phyloP scores from a whole-genome alignment of 2,113 vertebrate genomes.

The Cyprinus carpio region DNA sequence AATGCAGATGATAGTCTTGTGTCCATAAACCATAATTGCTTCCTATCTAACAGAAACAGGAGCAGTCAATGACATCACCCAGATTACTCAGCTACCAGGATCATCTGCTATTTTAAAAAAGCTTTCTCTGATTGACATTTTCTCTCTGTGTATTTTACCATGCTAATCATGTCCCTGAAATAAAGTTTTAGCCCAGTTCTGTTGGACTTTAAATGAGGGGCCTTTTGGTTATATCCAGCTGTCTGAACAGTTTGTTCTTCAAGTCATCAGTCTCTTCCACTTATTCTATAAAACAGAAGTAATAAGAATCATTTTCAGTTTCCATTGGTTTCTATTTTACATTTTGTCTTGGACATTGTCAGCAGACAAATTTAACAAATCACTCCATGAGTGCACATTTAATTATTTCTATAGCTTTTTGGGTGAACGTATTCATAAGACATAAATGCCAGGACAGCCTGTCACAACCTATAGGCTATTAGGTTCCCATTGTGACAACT shows the following conservation, averaged over 20 bases:
- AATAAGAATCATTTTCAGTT: not conserved
- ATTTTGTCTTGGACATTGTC: not conserved
- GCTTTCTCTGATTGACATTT: not conserved
- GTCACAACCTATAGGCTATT: not conserved
- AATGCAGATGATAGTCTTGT: not conserved
- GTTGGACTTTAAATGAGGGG: not conserved
- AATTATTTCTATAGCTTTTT: no score
- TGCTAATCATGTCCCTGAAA: not conserved
- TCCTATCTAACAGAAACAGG: not conserved
- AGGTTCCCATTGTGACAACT: not conserved
- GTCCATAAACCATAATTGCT: conserved; percentile 11
- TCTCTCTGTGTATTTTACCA: not conserved
- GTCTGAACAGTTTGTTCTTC: not conserved
- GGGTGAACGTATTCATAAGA: no score
- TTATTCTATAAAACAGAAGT: not conserved
- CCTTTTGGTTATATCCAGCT: not conserved
- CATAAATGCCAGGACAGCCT: not conserved
- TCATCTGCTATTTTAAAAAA: not conserved
- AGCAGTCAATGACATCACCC: not conserved
- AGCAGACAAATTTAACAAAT: not conserved
- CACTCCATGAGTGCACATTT: not conserved
- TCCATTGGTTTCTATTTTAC: not conserved
- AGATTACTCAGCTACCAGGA: not conserved
- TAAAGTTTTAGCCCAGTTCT: not conserved
- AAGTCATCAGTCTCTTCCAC: not conserved